Conservation (phyloP, 2,797 vertebrate genomes). For the Mycteria americana region DNA sequence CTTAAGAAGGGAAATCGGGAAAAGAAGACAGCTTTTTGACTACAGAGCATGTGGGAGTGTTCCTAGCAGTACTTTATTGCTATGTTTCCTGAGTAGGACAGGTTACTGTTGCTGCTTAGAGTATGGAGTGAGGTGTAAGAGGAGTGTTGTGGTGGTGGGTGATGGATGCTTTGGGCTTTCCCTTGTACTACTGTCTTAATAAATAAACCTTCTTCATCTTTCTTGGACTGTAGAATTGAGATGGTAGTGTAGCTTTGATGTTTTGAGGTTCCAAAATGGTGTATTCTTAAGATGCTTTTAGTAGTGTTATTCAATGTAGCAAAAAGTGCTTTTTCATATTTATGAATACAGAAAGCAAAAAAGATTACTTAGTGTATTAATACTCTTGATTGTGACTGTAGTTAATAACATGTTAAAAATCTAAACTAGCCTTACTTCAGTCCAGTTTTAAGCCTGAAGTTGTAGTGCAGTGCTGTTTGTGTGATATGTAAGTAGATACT, state of each 20-base stretch:
- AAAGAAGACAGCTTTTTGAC: fast-evolving
- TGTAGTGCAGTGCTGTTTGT: no score
- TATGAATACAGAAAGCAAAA: background rate
- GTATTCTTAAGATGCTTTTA: background rate
- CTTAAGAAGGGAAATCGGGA: fast-evolving
- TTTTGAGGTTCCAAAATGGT: background rate
- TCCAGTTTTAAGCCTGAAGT: background rate
- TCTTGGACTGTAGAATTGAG: background rate
- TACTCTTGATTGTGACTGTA: background rate
- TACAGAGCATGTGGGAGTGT: fast-evolving
- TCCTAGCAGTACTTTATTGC: background rate
- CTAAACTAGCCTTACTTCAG: background rate
- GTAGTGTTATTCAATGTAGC: background rate
- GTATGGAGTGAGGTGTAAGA: no score
- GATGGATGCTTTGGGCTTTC: background rate
- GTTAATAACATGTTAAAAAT: background rate
- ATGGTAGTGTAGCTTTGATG: background rate
- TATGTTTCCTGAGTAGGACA: fast-evolving
- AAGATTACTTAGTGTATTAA: background rate
- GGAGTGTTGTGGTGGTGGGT: background rate
- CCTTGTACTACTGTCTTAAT: background rate
- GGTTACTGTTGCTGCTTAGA: background rate
- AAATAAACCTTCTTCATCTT: background rate
- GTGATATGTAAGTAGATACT: background rate
- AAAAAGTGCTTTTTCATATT: background rate